phyloP scores from a whole-genome alignment of 1,140 invertebrate genomes.

The Halictus rubicundus region DNA sequence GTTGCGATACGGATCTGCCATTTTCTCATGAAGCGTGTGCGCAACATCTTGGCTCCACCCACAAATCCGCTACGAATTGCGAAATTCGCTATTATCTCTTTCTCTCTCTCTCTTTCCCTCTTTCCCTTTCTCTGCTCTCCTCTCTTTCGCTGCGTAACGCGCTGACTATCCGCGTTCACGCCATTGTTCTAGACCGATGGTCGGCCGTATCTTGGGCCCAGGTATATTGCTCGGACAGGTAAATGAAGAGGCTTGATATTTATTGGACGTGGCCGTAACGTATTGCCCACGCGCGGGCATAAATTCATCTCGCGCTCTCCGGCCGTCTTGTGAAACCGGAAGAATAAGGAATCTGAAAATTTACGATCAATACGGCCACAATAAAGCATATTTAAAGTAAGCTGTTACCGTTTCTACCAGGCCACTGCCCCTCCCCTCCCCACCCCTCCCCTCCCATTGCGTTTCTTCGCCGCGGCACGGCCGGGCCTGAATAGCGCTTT shows the following conservation, averaged over 20 bases:
- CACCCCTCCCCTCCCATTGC: not conserved
- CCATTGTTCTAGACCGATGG: conserved; percentile 56
- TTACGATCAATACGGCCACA: conserved; percentile 30
- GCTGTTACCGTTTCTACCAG: conserved; percentile 37
- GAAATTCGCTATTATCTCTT: conserved; percentile 33
- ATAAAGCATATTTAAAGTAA: conserved; percentile 40
- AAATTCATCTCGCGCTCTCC: conserved; percentile 32
- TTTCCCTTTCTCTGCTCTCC: too few relatives aligned
- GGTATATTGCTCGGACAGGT: conserved; percentile 43
- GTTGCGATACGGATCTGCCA: conserved; percentile 57
- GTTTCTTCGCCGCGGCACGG: not conserved
- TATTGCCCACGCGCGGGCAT: conserved; percentile 44
- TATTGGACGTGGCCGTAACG: conserved; percentile 42
- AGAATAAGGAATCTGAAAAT: conserved; percentile 42
- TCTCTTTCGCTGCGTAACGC: conserved; percentile 55
- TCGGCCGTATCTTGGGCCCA: not conserved
- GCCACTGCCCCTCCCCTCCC: not conserved
- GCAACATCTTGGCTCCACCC: conserved; percentile 50
- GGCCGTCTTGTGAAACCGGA: conserved; percentile 39
- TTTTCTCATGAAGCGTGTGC: conserved; percentile 49
- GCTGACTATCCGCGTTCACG: conserved; percentile 30
- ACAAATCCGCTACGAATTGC: conserved; percentile 50
- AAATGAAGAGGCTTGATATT: conserved; percentile 52
- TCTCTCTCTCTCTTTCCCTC: too few relatives aligned
- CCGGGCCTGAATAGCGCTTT: not conserved